Percentiles rank a stretch among this genome's conserved stretches.
Conservation (phyloP, 2,113 vertebrate species). For the Astatotilapia flaviijosephi region DNA sequence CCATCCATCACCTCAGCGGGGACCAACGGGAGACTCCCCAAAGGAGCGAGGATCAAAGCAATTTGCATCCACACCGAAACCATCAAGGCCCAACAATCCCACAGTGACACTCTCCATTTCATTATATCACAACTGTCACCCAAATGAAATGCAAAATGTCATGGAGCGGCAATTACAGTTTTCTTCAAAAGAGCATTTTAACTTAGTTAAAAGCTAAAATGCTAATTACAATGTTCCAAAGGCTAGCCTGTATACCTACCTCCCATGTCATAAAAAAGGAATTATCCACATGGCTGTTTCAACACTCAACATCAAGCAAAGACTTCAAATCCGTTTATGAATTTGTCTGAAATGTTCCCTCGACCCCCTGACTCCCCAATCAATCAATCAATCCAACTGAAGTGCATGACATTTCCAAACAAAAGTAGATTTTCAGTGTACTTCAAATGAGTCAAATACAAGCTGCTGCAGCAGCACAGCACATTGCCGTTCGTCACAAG, state of each 20-base stretch:
- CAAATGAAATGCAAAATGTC: slow-evolving; percentile 25
- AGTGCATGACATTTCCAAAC: slow-evolving; percentile 1
- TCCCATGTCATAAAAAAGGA: background rate
- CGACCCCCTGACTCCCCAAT: background rate
- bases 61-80: slow-evolving; percentile 59
- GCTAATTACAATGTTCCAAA: slow-evolving; percentile 17
- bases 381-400: background rate
- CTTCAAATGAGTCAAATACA: background rate
- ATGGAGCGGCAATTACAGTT: slow-evolving; percentile 27
- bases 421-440: background rate
- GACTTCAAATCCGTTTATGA: background rate
- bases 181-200: background rate
- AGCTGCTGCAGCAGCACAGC: background rate
- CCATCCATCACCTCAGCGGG: slow-evolving; percentile 60
- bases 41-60: slow-evolving; percentile 48
- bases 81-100: slow-evolving; percentile 50
- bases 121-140: slow-evolving; percentile 25
- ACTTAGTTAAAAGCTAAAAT: slow-evolving; percentile 15
- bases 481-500: background rate
- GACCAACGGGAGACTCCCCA: slow-evolving; percentile 46
- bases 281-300: background rate
- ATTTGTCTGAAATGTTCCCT: background rate
- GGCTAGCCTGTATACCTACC: background rate
- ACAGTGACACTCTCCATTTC: slow-evolving; percentile 38
- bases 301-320: slow-evolving; percentile 4